Base-by-base conservation (phyloP, 2,888 invertebrate species). In the Eupithecia dodoneata region DNA sequence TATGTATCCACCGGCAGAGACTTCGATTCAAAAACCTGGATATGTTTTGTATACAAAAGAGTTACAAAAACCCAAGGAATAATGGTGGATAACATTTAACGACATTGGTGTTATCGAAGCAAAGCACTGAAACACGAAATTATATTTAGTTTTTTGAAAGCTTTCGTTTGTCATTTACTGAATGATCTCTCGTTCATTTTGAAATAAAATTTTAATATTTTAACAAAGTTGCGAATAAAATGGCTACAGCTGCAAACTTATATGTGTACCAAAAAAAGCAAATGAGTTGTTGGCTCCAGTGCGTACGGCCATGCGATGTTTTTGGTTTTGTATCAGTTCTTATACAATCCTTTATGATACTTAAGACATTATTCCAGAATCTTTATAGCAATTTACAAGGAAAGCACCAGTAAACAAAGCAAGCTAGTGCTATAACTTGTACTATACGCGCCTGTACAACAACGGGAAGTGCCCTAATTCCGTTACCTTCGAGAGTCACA, bases 381-480 rank as follows among this genome's bases (percentile, higher is more conserved):
- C 15, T 42, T 41, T 15, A 42, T 9, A 65, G 30, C 42, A 42
- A 42, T 42, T 42, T 15, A 66, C 15, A 42, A 7, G 42, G 66
- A 66, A 66, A 66, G 66, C 65, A 66, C 13, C 6, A 15, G 9
- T 69, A 69, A 45, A 69, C 67, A 69, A 69, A 44, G 67, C 9
- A 44, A n/a, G 4, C 67, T 45, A n/a, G 44, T n/a, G 42, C 44
- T 69, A 69, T 44, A n/a, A 73, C 71, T 79, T 79, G 80, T 81
- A 80, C 76, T 79, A 80, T 81, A 80, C 76, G 73, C 52, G 76
- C 80, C 81, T 66, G 78, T 81, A 79, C 80, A 84, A 85, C 82
- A 86, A 83, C 82, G 71, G 83, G 82, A 85, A 84, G 76, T 83
- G 86, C 73, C 79, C 86, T 82, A 87, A 86, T 85, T 88, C 84